Evolutionary conservation across 2,113 vertebrate species (phyloP), one percentile per base, ranked within the genome.

Genomic region (Picathartes gymnocephalus): DNA sequence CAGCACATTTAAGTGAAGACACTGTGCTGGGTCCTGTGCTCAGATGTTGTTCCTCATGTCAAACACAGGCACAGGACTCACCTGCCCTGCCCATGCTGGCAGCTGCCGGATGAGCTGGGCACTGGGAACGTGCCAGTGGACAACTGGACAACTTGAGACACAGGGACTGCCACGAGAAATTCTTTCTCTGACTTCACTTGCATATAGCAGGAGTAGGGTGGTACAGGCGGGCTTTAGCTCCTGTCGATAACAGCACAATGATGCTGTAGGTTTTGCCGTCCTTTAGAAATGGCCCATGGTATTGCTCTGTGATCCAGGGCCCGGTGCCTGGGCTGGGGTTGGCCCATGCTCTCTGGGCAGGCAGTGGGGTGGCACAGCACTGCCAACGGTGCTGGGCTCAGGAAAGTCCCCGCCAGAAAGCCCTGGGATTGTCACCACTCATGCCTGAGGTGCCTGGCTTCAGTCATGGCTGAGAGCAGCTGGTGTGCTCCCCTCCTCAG

Each of bases 1-100:
- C 76, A 66, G 74, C 1, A 12, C 37, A 17, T 58, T 83, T 83
- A 53, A 73, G 72, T 53, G 61, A 77, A 74, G 90, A 50, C 86
- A 37, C 90, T 40, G 30, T 88, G 88, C 70, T 92, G 82, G 56
- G 77, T 58, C 86, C 92, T 69, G 97, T 92, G 84, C 95, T 98
- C 91, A 24, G 30, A 51, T 54, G 30, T 5, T 3, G 71, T 48
- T 95, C 95, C 78, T 13, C 44, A 48, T 88, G 90, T 74, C 44
- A 66, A 91, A 40, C 8, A 47, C 0, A 2, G 79, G 37, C 15
- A 6, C 76, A 39, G 21, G 25, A 93, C 39, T 72, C 37, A 33
- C 93, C 50, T 50, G 79, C 81, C 30, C 64, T 48, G 62, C 65
- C 62, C 2, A 2, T 14, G 72, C 80, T 25, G 93, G 69, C 89